Evolutionary conservation across 2,113 vertebrate species (phyloP), one percentile per base, ranked within the genome.

Genomic region (Sinocyclocheilus grahami): DNA sequence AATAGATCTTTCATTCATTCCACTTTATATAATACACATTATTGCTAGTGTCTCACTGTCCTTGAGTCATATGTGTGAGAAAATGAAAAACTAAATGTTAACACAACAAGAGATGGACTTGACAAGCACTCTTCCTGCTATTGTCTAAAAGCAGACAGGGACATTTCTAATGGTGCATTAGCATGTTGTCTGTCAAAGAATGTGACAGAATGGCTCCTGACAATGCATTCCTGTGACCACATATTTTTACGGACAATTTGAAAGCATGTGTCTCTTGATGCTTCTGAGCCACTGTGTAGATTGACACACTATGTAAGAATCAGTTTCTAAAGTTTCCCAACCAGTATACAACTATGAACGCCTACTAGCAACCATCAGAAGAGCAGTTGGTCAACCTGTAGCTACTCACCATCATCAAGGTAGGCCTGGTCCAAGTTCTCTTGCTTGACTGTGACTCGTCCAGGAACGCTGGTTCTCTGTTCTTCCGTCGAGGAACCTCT

Each of bases 351-450:
- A 12, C 11, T 72, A 72, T n/a, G n/a, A 42, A 42, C 5, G 69
- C 10, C 33, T 71, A 6, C 16, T 55, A 55, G 53, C 16, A 39
- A 71, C 16, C 9, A 42, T 22, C 2, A n/a, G 37, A 74, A 42
- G 4, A 42, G 18, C 33, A 10, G 18, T 2, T 69, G 33, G 3
- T 72, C 69, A 39, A 72, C 37, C 18, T 33, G 76, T 30, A 37
- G 51, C 4, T 20, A 63, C 95, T 94, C 92, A 99, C 98, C 98
- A 9, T 99, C 98, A 83, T 99, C 98, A 95, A 99, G 93, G 91
- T 99, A 99, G 18, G 96, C 96, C 94, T 99, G 98, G 94, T 99
- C 98, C 94, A 99, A 89, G 89, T 99, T 99, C 90, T 99, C 98
- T 94, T 98, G 96, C 78, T 99, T 99, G 72, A 99, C 95, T 0